Conservation (phyloP, 2,888 invertebrate species). For the Cyaniris semiargus region DNA sequence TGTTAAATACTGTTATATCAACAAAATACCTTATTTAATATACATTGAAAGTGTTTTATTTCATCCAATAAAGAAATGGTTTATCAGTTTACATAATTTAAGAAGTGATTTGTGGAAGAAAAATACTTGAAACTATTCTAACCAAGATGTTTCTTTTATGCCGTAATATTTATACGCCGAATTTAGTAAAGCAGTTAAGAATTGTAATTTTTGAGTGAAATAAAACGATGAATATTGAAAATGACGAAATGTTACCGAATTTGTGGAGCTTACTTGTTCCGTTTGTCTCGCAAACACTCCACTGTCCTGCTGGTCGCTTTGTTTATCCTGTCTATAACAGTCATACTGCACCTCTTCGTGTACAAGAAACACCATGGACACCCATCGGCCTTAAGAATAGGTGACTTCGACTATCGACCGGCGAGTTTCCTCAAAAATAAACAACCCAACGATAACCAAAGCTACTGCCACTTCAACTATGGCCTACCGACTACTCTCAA, state of each 20-base stretch:
- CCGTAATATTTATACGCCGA: neutral
- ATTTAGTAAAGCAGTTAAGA: neutral
- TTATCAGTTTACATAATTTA: neutral
- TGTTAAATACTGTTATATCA: conserved; percentile 25
- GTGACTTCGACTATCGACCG: conserved; percentile 70
- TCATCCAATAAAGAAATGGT: neutral
- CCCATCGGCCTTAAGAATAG: conserved; percentile 50
- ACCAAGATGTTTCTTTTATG: neutral
- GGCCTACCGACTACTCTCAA: conserved; percentile 78
- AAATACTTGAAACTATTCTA: neutral
- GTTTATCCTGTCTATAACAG: conserved; percentile 57
- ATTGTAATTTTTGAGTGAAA: neutral
- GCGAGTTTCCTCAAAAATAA: conserved; percentile 69
- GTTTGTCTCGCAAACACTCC: conserved; percentile 64
- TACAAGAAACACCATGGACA: conserved; percentile 55
- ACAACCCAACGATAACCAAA: conserved; percentile 75
- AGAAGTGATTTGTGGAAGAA: neutral
- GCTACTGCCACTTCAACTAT: conserved; percentile 82
- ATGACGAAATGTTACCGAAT: conserved; percentile 71
- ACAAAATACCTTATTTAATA: conserved; percentile 41
- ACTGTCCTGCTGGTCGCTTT: conserved; percentile 60
- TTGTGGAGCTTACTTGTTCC: conserved; percentile 69
- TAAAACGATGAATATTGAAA: conserved; percentile 59
- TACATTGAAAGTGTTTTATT: neutral
- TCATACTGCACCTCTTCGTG: conserved; percentile 66